Conservation (phyloP, 2,888 invertebrate genomes). For the Toxonevra muliebris region DNA sequence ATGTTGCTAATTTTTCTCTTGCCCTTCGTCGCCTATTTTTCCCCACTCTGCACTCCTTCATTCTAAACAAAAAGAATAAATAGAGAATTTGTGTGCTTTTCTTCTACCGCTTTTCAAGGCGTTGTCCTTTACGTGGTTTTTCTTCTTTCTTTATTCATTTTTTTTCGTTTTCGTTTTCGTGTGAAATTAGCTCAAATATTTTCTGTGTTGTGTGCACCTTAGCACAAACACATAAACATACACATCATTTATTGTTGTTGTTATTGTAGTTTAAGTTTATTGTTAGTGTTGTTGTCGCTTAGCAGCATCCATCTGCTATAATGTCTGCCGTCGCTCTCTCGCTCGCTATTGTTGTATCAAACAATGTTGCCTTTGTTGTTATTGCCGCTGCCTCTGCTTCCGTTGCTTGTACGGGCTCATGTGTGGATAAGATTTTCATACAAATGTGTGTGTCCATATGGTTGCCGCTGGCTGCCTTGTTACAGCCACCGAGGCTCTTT, state of each 20-base stretch:
- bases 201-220: too few relatives aligned
- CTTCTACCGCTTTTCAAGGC: constrained; percentile 24
- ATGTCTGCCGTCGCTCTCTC: neutral
- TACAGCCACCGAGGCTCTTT: too few relatives aligned
- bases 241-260: too few relatives aligned
- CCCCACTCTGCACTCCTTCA: neutral
- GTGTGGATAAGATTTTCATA: neutral
- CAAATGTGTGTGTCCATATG: neutral
- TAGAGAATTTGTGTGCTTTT: neutral
- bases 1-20: constrained; percentile 4
- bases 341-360: neutral
- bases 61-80: neutral
- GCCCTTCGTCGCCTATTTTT: neutral
- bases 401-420: too few relatives aligned
- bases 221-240: too few relatives aligned
- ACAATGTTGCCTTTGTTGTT: too few relatives aligned
- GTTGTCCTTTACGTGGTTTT: constrained; percentile 28
- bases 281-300: too few relatives aligned
- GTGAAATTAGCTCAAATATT: too few relatives aligned
- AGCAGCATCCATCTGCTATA: neutral
- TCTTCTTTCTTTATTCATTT: too few relatives aligned
- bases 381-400: too few relatives aligned
- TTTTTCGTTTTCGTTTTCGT: neutral
- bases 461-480: neutral
- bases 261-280: too few relatives aligned